Percentiles rank a stretch among this genome's conserved stretches.
Evolutionary conservation across 1,140 invertebrate genomes (phyloP).

Genomic region (Plodia interpunctella): DNA sequence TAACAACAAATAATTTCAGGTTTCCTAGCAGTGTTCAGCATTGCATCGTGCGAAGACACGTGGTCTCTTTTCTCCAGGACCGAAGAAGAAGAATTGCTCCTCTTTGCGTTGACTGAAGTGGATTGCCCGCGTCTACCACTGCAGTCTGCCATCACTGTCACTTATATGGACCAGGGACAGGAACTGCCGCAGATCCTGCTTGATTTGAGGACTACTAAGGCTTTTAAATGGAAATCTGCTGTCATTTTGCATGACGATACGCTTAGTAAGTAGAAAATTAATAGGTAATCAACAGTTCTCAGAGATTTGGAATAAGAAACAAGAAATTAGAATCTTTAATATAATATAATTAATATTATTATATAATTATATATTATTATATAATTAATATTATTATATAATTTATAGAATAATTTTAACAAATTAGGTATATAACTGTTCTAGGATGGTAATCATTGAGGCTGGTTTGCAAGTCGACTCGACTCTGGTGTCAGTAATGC

Average conservation of each 20-base stretch:
- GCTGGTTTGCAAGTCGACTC: too few species aligned
- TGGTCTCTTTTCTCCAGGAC: constrained; percentile 81
- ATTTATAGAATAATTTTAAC: too few species aligned
- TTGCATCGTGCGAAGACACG: constrained; percentile 82
- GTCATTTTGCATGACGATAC: constrained; percentile 84
- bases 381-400: too few species aligned
- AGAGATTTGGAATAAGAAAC: too few species aligned
- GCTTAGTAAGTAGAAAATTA: constrained; percentile 78
- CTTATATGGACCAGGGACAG: constrained; percentile 79
- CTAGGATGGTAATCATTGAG: too few species aligned
- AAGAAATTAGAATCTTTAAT: too few species aligned
- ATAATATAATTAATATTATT: too few species aligned
- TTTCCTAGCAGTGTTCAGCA: constrained; percentile 82
- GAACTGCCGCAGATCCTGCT: constrained; percentile 86
- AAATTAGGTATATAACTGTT: too few species aligned
- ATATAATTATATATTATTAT: too few species aligned
- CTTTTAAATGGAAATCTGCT: constrained; percentile 83
- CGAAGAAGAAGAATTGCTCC: constrained; percentile 79
- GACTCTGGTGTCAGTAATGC: too few species aligned
- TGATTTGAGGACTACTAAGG: constrained; percentile 80
- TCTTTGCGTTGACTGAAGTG: constrained; percentile 81
- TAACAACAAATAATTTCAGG: constrained; percentile 67
- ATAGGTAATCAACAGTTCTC: too few species aligned
- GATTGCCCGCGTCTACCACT: constrained; percentile 85
- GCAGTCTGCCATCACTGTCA: constrained; percentile 82